phyloP scores from a whole-genome alignment of 2,888 invertebrate genomes.

The Nephrotoma guestfalica region DNA sequence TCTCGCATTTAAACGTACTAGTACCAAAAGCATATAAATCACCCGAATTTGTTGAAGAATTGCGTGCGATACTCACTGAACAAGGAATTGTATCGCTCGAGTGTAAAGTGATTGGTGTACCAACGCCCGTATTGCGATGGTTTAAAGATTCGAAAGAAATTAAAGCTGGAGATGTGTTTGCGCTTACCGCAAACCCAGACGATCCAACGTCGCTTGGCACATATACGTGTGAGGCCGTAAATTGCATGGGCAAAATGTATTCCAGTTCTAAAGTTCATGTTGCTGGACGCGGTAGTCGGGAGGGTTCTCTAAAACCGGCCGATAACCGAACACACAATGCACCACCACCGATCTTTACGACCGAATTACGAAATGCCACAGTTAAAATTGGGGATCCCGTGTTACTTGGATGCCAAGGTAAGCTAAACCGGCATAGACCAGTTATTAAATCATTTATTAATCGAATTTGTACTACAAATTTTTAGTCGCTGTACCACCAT shows the following conservation, averaged over 20 bases:
- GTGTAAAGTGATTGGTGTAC: conserved; percentile 85
- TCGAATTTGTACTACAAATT: conserved; percentile 7
- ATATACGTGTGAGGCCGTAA: conserved; percentile 75
- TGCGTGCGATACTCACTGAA: conserved; percentile 69
- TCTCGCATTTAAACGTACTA: conserved; percentile 60
- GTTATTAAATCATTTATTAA: conserved; percentile 12
- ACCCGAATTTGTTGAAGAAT: conserved; percentile 74
- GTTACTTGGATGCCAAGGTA: conserved; percentile 59
- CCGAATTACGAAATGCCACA: conserved; percentile 56
- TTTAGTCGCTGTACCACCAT: conserved; percentile 65
- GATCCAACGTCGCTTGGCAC: conserved; percentile 78
- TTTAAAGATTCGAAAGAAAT: conserved; percentile 78
- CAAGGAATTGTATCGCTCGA: conserved; percentile 81
- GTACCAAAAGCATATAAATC: conserved; percentile 81
- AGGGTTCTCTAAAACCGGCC: conserved; percentile 51
- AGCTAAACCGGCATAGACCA: conserved; percentile 19
- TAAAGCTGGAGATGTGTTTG: conserved; percentile 79
- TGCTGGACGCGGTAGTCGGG: conserved; percentile 54
- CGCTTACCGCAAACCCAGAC: conserved; percentile 66
- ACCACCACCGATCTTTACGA: conserved; percentile 64
- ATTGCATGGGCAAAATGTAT: conserved; percentile 75
- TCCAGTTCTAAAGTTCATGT: conserved; percentile 76
- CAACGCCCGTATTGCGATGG: conserved; percentile 62
- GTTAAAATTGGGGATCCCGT: conserved; percentile 65
- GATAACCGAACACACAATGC: conserved; percentile 35